Conservation (phyloP, 1,140 invertebrate species). For the Phortica variegata region DNA sequence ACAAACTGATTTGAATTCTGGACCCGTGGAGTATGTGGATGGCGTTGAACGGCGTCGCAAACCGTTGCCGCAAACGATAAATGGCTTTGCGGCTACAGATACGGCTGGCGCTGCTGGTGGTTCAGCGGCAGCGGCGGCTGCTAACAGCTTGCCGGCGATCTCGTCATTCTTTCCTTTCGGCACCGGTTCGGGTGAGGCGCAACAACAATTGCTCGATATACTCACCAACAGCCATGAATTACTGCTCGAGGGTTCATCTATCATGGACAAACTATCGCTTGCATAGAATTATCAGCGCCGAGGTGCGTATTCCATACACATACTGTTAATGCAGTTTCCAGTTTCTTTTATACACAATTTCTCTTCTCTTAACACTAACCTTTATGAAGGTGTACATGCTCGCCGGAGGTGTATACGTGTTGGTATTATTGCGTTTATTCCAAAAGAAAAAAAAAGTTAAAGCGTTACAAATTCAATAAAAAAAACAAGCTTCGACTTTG, state of each 20-base stretch:
- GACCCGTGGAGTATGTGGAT: conserved; percentile 39
- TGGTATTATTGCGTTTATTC: no score
- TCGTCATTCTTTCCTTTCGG: conserved; percentile 62
- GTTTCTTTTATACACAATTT: no score
- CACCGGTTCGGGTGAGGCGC: conserved; percentile 43
- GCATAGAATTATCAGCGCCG: conserved; percentile 30
- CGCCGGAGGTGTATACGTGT: no score
- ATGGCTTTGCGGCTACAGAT: conserved; percentile 19
- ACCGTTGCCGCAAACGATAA: conserved; percentile 15
- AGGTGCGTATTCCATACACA: no score
- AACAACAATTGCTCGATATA: conserved; percentile 50
- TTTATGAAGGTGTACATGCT: no score
- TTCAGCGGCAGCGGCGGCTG: conserved; percentile 11
- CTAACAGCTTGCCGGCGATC: conserved; percentile 36
- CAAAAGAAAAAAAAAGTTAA: no score
- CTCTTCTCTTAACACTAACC: no score
- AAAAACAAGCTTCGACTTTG: no score
- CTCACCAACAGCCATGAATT: conserved; percentile 45
- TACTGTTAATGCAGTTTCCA: no score
- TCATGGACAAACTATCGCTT: conserved; percentile 54
- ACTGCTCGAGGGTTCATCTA: conserved; percentile 42
- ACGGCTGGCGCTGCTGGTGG: conserved; percentile 10
- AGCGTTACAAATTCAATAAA: no score
- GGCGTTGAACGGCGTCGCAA: conserved; percentile 44
- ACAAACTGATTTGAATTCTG: neutral